Conservation (phyloP, 2,797 vertebrate genomes). For the Tolypeutes matacus region DNA sequence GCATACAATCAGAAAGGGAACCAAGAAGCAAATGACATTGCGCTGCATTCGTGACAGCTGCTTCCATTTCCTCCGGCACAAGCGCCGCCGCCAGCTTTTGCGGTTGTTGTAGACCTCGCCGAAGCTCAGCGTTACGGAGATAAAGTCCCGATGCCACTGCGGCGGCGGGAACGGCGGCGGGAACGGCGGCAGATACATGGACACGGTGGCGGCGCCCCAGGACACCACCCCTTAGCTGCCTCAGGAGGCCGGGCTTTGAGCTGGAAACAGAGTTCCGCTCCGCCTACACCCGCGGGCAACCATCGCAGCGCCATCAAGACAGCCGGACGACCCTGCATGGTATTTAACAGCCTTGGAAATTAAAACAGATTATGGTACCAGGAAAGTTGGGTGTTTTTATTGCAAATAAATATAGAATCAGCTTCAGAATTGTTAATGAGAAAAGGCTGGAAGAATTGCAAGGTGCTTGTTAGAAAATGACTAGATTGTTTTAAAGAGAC, state of each 20-base stretch:
- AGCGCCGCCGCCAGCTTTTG: conserved; percentile 93
- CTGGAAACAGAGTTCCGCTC: neutral
- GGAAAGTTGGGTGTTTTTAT: too few relatives aligned
- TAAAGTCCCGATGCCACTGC: conserved; percentile 92
- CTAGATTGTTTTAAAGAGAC: too few relatives aligned
- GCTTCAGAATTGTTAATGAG: too few relatives aligned
- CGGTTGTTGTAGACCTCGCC: conserved; percentile 90
- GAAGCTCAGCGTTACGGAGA: conserved; percentile 91
- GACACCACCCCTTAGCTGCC: neutral
- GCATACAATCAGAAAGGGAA: conserved; percentile 90
- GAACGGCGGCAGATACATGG: conserved; percentile 89
- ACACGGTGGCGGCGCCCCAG: conserved; percentile 21
- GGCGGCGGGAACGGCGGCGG: conserved; percentile 85
- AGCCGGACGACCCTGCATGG: too few relatives aligned
- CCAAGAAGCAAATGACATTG: conserved; percentile 91
- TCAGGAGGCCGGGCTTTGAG: conserved; percentile 57
- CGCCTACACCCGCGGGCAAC: neutral
- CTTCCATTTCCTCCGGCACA: conserved; percentile 98
- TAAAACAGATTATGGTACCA: too few relatives aligned
- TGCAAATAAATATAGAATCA: too few relatives aligned
- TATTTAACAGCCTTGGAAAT: too few relatives aligned
- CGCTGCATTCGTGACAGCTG: conserved; percentile 96
- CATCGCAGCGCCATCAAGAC: conserved; percentile 18
- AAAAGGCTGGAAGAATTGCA: too few relatives aligned
- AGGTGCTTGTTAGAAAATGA: too few relatives aligned